Evolutionary conservation across 2,888 invertebrate genomes (phyloP), one percentile per base, ranked within the genome.

Genomic region (Sinhomidia bicolor): DNA sequence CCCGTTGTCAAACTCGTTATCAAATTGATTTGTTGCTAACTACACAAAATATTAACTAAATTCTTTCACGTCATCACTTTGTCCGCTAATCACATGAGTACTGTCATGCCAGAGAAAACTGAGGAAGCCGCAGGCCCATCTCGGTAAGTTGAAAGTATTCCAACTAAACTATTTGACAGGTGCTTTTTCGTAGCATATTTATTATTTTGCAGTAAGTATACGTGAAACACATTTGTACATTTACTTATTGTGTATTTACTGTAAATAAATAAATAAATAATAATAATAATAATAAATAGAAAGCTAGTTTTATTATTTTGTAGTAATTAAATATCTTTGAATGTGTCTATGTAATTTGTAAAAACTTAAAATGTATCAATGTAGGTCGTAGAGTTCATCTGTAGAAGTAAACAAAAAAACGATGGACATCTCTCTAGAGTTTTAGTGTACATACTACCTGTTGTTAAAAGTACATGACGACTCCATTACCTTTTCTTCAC

Each of bases 31-130:
- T n/a, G n/a, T n/a, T n/a, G n/a, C n/a, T n/a, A n/a, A n/a, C n/a
- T n/a, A n/a, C n/a, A n/a, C n/a, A 57, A 57, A 57, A 54, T 7
- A 14, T 51, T 51, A 51, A 9, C 2, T 51, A 17, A n/a, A n/a
- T 14, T 0, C 23, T 54, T 17, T 60, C 23, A 23, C 57, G 29
- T 14, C 26, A 17, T 68, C 36, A n/a, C 36, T n/a, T n/a, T 9
- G 17, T 41, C 32, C 57, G 23, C 12, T 29, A 23, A 62, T 17
- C 78, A 83, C 60, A 88, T 83, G 83, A 88, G 47, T 78, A 54
- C 76, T 78, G 23, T 57, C 12, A 91, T 91, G 91, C 91, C 91
- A 60, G 91, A 91, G 83, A 89, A 90, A 85, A 89, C 91, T 14
- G 90, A 91, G 23, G 90, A 91, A 57, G 71, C 81, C 41, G 86